Evolutionary conservation across 2,888 invertebrate genomes (phyloP).

Genomic region (Dicyrtomina minuta): DNA sequence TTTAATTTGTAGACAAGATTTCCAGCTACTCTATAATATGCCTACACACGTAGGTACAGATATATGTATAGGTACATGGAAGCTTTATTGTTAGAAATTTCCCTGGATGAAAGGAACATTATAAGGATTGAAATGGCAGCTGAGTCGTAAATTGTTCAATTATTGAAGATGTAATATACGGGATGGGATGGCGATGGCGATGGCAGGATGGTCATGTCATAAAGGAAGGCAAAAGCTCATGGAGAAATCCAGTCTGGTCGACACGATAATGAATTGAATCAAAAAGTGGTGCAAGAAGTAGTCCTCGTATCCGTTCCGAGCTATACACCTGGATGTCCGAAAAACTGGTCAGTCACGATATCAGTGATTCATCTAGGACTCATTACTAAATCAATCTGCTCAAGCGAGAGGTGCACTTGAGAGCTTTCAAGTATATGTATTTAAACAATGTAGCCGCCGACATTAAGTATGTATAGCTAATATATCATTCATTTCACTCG

Average conservation of each 20-base stretch:
- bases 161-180: too few relatives aligned
- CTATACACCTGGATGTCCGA: slow-evolving; percentile 24
- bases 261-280: slow-evolving; percentile 7
- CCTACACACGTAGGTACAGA: background rate
- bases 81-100: background rate
- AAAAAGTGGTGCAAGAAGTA: slow-evolving; percentile 15
- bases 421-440: too few relatives aligned
- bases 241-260: slow-evolving; percentile 8
- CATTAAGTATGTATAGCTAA: too few relatives aligned
- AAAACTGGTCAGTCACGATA: slow-evolving; percentile 32
- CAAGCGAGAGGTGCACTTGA: too few relatives aligned
- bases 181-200: too few relatives aligned
- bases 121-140: too few relatives aligned
- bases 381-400: slow-evolving; percentile 7
- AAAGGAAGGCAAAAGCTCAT: too few relatives aligned
- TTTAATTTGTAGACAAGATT: slow-evolving; percentile 7
- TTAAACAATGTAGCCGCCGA: too few relatives aligned
- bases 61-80: slow-evolving; percentile 4
- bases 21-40: background rate
- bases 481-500: too few relatives aligned
- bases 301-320: slow-evolving; percentile 26
- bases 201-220: too few relatives aligned
- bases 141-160: too few relatives aligned
- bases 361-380: slow-evolving; percentile 19
- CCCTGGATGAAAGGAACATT: too few relatives aligned